These are phyloP conservation scores for Oegoconia quadripuncta DNA, from an alignment of 2,888 invertebrate species.

Conservation along the genomic window DNA sequence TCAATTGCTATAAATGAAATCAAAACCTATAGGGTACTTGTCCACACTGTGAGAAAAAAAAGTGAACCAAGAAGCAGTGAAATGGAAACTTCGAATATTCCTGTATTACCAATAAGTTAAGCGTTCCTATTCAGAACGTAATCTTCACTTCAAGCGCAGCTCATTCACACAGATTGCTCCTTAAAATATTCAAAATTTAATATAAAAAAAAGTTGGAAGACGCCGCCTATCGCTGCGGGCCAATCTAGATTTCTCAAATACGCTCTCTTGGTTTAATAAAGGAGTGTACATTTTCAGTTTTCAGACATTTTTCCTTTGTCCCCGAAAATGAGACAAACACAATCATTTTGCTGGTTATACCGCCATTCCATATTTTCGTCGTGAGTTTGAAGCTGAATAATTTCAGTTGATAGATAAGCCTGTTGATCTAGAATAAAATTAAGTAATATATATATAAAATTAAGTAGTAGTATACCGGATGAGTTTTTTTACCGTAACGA, in stretches of 20 bases:
- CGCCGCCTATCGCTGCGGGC: neutral
- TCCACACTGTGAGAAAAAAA: neutral
- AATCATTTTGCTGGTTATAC: too few relatives aligned
- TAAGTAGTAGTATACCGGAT: too few relatives aligned
- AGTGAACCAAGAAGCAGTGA: neutral
- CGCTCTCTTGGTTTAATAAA: conserved; percentile 1
- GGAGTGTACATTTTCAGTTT: neutral
- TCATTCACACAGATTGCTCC: conserved; percentile 2
- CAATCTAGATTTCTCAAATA: conserved; percentile 1
- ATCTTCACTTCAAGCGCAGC: neutral
- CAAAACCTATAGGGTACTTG: too few relatives aligned
- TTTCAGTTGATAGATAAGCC: too few relatives aligned
- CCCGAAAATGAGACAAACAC: neutral
- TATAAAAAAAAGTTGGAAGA: conserved; percentile 1
- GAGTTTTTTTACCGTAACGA: too few relatives aligned
- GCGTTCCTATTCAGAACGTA: neutral
- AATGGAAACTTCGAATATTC: neutral
- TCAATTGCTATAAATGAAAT: too few relatives aligned
- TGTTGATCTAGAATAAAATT: too few relatives aligned
- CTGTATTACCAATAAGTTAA: neutral
- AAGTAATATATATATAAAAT: too few relatives aligned
- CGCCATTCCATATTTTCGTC: too few relatives aligned
- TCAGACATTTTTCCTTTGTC: neutral
- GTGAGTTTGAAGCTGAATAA: too few relatives aligned
- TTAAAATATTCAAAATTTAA: conserved; percentile 10